Base-by-base conservation (phyloP, 2,888 invertebrate genomes). In the Brachyptera risi region DNA sequence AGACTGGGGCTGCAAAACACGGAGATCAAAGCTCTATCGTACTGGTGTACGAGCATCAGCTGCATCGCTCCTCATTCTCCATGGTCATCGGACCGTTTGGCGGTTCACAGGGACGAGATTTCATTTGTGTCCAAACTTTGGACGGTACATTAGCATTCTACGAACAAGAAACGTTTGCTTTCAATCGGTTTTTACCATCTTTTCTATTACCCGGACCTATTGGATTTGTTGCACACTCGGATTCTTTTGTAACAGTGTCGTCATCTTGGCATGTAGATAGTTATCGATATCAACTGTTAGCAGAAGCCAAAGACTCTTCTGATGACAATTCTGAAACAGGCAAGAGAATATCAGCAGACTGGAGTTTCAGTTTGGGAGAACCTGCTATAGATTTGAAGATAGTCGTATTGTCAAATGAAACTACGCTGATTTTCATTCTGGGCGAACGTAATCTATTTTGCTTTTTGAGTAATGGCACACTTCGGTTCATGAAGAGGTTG, bases 111-210 rank as follows among this genome's bases (percentile, higher is more conserved):
- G 85, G 86, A 1, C 80, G 92, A 70, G 95, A 96, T 73, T 92
- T 96, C 69, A 80, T 96, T 62, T 96, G 96, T 72, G 85, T 97
- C 19, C 93, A 94, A 72, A 91, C 91, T 31, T 76, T 96, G 69
- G 96, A 97, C 75, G 95, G 96, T 13, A 85, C 88, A 57, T 74
- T 97, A 17, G 86, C 88, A 59, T 90, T 98, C 73, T 96, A 88
- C 74, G 97, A 97, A 73, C 96, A 96, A 76, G 96, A 97, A 75
- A 87, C 88, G 59, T 90, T 89, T 72, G 82, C 89, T 15, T 94
- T 96, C 72, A 84, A 85, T 70, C 88, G 93, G 64, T 83, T 86
- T 67, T 81, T 96, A 67, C 87, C 90, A 1, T 87, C 89, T 59
- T 85, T 88, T 63, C 78, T 94, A 56, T 78, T 95, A 62, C 96